These are phyloP conservation scores for Thaleichthys pacificus DNA, from an alignment of 2,797 vertebrate species.

Conservation along the genomic window DNA sequence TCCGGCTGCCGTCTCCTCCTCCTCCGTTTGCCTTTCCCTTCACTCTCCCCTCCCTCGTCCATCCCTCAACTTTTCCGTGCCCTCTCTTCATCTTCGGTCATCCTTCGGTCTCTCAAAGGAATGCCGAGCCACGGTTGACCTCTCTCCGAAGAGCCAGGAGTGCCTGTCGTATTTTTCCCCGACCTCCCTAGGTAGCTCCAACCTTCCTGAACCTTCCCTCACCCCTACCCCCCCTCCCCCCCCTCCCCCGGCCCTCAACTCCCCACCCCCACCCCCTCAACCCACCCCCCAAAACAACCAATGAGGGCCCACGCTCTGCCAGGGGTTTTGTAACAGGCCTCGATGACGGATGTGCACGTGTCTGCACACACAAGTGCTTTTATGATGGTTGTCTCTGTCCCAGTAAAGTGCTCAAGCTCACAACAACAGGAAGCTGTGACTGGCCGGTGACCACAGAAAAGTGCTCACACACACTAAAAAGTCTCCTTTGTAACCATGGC, in stretches of 20 bases:
- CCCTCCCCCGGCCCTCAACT: background rate
- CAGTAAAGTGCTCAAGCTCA: slow-evolving; percentile 36
- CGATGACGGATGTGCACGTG: slow-evolving; percentile 7
- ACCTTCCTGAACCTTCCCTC: background rate
- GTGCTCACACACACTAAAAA: background rate
- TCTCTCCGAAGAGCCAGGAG: slow-evolving; percentile 12
- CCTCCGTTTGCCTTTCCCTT: background rate
- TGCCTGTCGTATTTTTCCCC: slow-evolving; percentile 30
- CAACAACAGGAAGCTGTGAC: slow-evolving; percentile 50
- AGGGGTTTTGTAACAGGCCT: slow-evolving; percentile 33
- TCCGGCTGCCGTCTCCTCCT: background rate
- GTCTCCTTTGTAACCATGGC: background rate
- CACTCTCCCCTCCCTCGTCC: background rate
- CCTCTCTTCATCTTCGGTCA: too few species aligned
- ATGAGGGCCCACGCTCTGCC: background rate
- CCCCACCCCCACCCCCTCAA: background rate
- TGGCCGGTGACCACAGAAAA: slow-evolving; percentile 30
- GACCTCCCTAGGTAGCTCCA: slow-evolving; percentile 13
- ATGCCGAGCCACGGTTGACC: background rate
- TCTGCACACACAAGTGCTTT: slow-evolving; percentile 6
- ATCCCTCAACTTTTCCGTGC: too few species aligned
- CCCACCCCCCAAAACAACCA: slow-evolving; percentile 19
- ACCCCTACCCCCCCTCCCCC: background rate
- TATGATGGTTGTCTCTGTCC: slow-evolving; percentile 36
- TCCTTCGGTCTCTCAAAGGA: background rate